Evolutionary conservation across 2,888 invertebrate genomes (phyloP).

Genomic region (Sinopyrophorus schimmeli): DNA sequence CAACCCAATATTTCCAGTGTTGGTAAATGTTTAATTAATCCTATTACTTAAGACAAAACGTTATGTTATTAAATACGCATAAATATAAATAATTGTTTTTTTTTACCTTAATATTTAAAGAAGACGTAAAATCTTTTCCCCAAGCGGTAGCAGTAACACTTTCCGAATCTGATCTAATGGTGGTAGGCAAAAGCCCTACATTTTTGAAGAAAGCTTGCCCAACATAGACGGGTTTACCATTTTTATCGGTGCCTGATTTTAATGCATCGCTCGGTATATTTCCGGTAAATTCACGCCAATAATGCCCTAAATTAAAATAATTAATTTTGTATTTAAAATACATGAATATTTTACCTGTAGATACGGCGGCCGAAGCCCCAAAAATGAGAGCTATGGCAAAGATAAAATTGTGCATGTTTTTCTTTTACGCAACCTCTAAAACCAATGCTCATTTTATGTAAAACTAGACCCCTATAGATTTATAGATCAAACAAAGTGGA

Average conservation of each 20-base stretch:
- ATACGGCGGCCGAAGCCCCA: neutral
- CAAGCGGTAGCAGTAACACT: constrained; percentile 5
- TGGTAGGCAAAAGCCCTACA: constrained; percentile 12
- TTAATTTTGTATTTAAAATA: too few relatives aligned
- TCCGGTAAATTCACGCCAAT: constrained; percentile 19
- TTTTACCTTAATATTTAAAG: constrained; percentile 13
- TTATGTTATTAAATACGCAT: too few relatives aligned
- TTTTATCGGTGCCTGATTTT: constrained; percentile 14
- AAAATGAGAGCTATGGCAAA: neutral
- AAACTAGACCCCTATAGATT: constrained; percentile 1
- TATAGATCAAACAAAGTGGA: constrained; percentile 16
- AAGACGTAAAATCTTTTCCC: constrained; percentile 3
- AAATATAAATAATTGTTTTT: neutral
- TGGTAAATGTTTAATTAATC: too few relatives aligned
- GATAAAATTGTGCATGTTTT: constrained; percentile 1
- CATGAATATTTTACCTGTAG: too few relatives aligned
- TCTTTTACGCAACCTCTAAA: neutral
- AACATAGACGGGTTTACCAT: constrained; percentile 14
- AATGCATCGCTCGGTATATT: constrained; percentile 16
- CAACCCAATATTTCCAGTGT: too few relatives aligned
- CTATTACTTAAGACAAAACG: too few relatives aligned
- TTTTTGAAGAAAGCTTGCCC: constrained; percentile 20
- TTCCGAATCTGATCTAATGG: constrained; percentile 3
- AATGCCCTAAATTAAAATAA: constrained; percentile 10
- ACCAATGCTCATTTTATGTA: neutral